These are phyloP conservation scores for Dreissena rostriformis DNA, from an alignment of 1,140 invertebrate species.

Conservation along the genomic window DNA sequence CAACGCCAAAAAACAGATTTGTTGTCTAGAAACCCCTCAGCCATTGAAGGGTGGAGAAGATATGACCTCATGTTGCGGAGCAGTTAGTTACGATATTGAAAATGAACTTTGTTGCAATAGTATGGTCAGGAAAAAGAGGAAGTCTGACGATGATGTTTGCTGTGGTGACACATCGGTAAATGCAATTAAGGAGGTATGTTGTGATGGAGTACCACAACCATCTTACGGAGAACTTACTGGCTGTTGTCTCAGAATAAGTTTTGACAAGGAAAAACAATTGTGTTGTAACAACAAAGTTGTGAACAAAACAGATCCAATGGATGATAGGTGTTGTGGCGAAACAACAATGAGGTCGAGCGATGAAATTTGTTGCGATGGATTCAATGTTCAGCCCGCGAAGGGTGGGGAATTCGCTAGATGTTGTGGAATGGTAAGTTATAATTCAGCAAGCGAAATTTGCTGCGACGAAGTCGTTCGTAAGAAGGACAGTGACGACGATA, in stretches of 20 bases:
- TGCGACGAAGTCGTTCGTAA: slow-evolving; percentile 23
- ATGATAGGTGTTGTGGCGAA: slow-evolving; percentile 46
- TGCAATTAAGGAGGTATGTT: slow-evolving; percentile 42
- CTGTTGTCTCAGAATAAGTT: slow-evolving; percentile 36
- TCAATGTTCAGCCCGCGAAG: slow-evolving; percentile 9
- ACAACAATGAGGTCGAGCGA: slow-evolving; percentile 45
- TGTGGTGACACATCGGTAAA: slow-evolving; percentile 48
- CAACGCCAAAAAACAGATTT: slow-evolving; percentile 45
- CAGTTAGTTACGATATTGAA: slow-evolving; percentile 37
- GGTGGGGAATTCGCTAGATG: slow-evolving; percentile 34
- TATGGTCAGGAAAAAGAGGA: slow-evolving; percentile 33
- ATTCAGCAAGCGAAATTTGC: slow-evolving; percentile 36
- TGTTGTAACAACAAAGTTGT: slow-evolving; percentile 47
- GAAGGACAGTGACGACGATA: slow-evolving; percentile 35
- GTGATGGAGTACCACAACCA: slow-evolving; percentile 39
- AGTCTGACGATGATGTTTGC: slow-evolving; percentile 44
- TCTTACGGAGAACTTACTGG: slow-evolving; percentile 34
- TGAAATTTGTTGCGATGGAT: slow-evolving; percentile 54
- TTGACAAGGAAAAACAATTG: slow-evolving; percentile 26
- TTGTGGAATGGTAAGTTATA: slow-evolving; percentile 39
- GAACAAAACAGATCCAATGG: slow-evolving; percentile 32
- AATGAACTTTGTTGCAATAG: slow-evolving; percentile 47
- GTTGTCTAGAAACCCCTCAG: slow-evolving; percentile 48
- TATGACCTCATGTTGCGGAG: slow-evolving; percentile 47
- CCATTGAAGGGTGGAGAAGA: slow-evolving; percentile 34